Base-by-base conservation (phyloP, 2,888 invertebrate species). In the Zaprionus bogoriensis region DNA sequence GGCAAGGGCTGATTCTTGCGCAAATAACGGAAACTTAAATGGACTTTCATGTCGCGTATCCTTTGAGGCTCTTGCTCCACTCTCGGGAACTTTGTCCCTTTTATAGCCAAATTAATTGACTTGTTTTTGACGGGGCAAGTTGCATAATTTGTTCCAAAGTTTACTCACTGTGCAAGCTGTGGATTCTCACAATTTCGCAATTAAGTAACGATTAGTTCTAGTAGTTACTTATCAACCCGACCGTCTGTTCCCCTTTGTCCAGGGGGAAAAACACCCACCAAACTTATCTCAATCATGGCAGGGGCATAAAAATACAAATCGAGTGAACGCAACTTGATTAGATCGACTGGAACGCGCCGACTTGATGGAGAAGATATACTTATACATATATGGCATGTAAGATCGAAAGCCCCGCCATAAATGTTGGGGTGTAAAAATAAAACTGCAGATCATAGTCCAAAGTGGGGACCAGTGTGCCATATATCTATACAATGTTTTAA, bases 1-100 rank as follows among this genome's bases (percentile, higher is more conserved):
- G 42, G 10, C 46, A 87, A 23, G 0, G 74, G 73, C 55, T 75
- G 76, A 14, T 69, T 28, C 2, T 54, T 41, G 3, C 63, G 47
- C 4, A 88, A 67, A 57, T 78, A 88, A 6, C 59, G 69, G n/a
- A 50, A 12, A 9, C n/a, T n/a, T n/a, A n/a, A n/a, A n/a, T n/a
- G n/a, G n/a, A n/a, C n/a, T n/a, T n/a, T n/a, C n/a, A 20, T 25
- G 19, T 25, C 7, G 2, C 5, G 12, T 6, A 9, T 10, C 2
- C 22, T 4, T 4, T 10, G 14, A 12, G 12, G 12, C 12, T 38
- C 19, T 2, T 5, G 32, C 17, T 9, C 20, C n/a, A 39, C n/a
- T 3, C n/a, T 14, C 2, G 6, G 3, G 14, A 3, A 36, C 3
- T 5, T 19, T 6, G 0, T 1, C 5, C n/a, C 5, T 32, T 38